phyloP scores from a whole-genome alignment of 1,140 invertebrate genomes.

The Heterodera schachtii region DNA sequence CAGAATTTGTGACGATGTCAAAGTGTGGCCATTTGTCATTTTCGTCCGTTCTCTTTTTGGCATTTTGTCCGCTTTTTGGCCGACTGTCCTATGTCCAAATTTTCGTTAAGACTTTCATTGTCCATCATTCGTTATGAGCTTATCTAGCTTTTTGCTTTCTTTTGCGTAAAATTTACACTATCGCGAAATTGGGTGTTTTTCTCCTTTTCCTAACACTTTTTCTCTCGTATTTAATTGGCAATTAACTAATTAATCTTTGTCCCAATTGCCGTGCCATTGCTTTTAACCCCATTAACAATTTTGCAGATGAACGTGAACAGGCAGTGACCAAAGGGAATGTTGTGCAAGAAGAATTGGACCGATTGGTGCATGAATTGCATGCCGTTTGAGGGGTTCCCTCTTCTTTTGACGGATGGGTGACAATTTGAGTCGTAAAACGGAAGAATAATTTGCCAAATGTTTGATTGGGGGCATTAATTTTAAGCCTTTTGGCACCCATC shows the following conservation, averaged over 20 bases:
- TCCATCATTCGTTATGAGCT: neutral
- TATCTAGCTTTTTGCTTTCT: constrained; percentile 1
- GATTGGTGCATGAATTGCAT: constrained; percentile 59
- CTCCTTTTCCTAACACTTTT: constrained; percentile 6
- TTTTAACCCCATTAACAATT: constrained; percentile 35
- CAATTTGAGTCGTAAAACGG: neutral
- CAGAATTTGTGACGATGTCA: neutral
- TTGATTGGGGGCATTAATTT: constrained; percentile 1
- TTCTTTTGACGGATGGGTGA: no score
- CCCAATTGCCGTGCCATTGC: constrained; percentile 24
- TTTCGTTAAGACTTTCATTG: neutral
- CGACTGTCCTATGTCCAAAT: neutral
- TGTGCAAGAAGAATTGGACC: constrained; percentile 64
- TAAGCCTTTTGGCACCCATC: neutral
- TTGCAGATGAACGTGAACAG: constrained; percentile 62
- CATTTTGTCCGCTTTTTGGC: neutral
- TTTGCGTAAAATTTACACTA: neutral
- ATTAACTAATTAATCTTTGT: no score
- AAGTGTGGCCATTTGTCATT: neutral
- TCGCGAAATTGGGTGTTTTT: neutral
- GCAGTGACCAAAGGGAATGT: constrained; percentile 47
- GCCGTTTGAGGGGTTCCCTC: constrained; percentile 44
- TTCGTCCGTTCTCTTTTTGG: constrained; percentile 2
- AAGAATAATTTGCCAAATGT: neutral
- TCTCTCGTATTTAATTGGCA: neutral